These are phyloP conservation scores for Cricetomys ansorgei DNA, from an alignment of 2,113 vertebrate species.

Conservation along the genomic window DNA sequence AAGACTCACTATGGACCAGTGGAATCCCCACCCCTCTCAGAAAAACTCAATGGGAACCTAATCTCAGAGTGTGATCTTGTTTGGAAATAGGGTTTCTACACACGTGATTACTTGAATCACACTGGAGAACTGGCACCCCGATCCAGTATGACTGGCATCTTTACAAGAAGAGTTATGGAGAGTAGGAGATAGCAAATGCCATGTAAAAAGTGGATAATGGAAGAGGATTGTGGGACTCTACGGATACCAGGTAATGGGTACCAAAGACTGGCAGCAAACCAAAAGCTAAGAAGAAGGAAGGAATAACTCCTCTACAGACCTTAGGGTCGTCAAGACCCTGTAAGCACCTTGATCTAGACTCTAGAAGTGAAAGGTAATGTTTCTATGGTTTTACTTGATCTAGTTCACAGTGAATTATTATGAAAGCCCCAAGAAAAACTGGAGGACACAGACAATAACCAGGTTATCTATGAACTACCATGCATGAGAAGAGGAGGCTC, in stretches of 20 bases:
- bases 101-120: not conserved
- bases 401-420: not conserved
- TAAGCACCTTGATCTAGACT: not conserved
- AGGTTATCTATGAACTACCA: not conserved
- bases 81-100: not conserved
- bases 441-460: not conserved
- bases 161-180: not conserved
- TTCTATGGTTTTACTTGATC: not conserved
- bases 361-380: not conserved
- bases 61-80: not conserved
- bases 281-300: not conserved
- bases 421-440: not conserved
- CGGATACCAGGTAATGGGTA: not conserved
- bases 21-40: no score
- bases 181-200: not conserved
- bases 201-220: not conserved
- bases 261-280: not conserved
- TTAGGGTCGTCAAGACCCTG: not conserved
- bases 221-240: no score
- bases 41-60: not conserved
- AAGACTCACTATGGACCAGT: not conserved
- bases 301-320: not conserved
- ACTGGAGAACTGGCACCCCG: not conserved
- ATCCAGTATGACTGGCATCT: not conserved
- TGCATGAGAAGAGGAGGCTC: not conserved